Evolutionary conservation across 2,888 invertebrate genomes (phyloP).

Genomic region (Scaptodrosophila latifasciaeformis): DNA sequence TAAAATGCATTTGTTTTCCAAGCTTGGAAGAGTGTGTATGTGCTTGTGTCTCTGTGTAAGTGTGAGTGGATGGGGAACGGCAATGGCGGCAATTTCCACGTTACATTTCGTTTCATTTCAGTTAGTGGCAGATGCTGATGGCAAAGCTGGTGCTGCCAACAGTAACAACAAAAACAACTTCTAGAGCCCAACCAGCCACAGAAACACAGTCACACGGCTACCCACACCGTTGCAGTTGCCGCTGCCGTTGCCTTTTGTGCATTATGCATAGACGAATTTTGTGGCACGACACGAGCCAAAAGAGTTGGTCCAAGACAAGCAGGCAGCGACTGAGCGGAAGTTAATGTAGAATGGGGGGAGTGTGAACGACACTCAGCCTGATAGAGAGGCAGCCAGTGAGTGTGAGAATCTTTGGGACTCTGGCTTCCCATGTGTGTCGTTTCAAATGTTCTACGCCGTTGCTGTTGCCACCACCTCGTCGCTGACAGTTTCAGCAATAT

Average conservation of each 20-base stretch:
- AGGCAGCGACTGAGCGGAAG: background rate
- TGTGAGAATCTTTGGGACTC: conserved; percentile 9
- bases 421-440: conserved; percentile 26
- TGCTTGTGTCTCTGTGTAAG: background rate
- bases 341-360: too few species aligned
- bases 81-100: conserved; percentile 57
- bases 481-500: conserved; percentile 3
- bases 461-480: background rate
- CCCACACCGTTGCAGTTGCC: conserved; percentile 5
- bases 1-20: conserved; percentile 54
- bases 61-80: background rate
- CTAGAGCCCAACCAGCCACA: too few species aligned
- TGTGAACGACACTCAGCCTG: too few species aligned
- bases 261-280: background rate
- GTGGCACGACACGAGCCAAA: background rate
- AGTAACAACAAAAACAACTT: too few species aligned
- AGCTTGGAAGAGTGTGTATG: too few species aligned
- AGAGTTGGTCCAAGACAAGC: too few species aligned
- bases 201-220: too few species aligned
- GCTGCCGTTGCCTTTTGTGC: conserved; percentile 49
- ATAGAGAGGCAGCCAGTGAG: conserved; percentile 22
- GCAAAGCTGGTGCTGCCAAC: too few species aligned
- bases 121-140: conserved; percentile 58
- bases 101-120: conserved; percentile 68
- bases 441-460: conserved; percentile 32